Conservation (phyloP, 2,113 vertebrate genomes). For the Aegotheles bennettii region DNA sequence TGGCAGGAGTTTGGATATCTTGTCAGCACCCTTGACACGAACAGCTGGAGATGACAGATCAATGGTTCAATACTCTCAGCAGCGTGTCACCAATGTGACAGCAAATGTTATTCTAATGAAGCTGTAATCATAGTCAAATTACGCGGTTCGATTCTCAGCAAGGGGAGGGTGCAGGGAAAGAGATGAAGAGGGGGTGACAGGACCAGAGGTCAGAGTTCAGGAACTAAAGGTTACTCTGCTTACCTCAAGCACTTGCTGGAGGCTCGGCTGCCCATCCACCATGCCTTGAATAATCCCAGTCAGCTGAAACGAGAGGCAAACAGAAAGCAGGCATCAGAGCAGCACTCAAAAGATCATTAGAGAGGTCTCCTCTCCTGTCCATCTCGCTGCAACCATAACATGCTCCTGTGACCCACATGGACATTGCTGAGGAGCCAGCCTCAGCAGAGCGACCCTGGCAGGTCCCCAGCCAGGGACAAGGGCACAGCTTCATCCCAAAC, state of each 20-base stretch:
- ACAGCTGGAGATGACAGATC: slow-evolving; percentile 84
- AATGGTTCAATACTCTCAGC: slow-evolving; percentile 79
- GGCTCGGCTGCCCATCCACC: slow-evolving; percentile 83
- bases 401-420: background rate
- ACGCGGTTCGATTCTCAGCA: slow-evolving; percentile 71
- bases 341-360: background rate
- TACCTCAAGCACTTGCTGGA: slow-evolving; percentile 84
- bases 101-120: slow-evolving; percentile 83
- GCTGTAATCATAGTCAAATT: slow-evolving; percentile 81
- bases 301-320: slow-evolving; percentile 75
- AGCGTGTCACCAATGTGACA: slow-evolving; percentile 76
- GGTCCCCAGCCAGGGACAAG: background rate
- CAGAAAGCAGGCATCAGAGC: slow-evolving; percentile 11
- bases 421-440: background rate
- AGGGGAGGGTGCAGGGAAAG: slow-evolving; percentile 41
- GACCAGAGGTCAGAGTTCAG: slow-evolving; percentile 65
- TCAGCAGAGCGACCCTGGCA: background rate
- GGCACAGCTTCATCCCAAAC: background rate
- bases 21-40: slow-evolving; percentile 77
- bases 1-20: slow-evolving; percentile 64
- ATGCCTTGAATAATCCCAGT: slow-evolving; percentile 85
- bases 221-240: slow-evolving; percentile 76
- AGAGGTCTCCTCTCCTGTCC: slow-evolving; percentile 13
- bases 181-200: slow-evolving; percentile 40
- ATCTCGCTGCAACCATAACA: background rate